phyloP scores from a whole-genome alignment of 2,797 vertebrate genomes.

The Xiphophorus birchmanni region DNA sequence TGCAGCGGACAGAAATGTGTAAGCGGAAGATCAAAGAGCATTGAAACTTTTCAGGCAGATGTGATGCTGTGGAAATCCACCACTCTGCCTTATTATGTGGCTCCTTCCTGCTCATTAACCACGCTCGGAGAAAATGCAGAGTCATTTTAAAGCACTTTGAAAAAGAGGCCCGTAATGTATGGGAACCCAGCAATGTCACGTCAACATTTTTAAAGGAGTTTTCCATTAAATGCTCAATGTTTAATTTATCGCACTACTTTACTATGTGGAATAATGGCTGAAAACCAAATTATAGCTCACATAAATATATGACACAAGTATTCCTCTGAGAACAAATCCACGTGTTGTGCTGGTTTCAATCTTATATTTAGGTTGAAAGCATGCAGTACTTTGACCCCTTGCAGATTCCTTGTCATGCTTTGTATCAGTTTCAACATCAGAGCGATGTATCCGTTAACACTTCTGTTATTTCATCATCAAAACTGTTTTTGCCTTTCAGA shows the following conservation, averaged over 20 bases:
- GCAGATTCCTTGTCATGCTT: background rate
- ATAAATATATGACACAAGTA: background rate
- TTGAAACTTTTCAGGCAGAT: slow-evolving; percentile 6
- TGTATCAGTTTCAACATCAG: no score
- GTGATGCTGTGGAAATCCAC: slow-evolving; percentile 19
- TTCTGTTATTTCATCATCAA: no score
- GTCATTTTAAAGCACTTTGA: background rate
- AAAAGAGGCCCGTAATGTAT: background rate
- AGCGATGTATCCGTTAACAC: no score
- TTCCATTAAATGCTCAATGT: background rate
- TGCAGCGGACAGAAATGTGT: slow-evolving; percentile 9
- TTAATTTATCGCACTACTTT: background rate
- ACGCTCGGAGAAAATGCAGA: slow-evolving; percentile 9
- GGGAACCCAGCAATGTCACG: background rate
- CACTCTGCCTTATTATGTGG: slow-evolving; percentile 23
- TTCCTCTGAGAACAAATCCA: background rate
- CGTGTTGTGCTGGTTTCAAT: background rate
- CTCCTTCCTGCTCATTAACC: slow-evolving; percentile 22
- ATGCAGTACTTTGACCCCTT: background rate
- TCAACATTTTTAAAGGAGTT: background rate
- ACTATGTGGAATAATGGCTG: background rate
- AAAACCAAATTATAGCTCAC: background rate
- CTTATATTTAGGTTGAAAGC: background rate
- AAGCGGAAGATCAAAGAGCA: slow-evolving; percentile 15
- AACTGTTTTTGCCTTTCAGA: background rate